phyloP scores from a whole-genome alignment of 2,113 vertebrate genomes.

The Oreochromis tanganicae region DNA sequence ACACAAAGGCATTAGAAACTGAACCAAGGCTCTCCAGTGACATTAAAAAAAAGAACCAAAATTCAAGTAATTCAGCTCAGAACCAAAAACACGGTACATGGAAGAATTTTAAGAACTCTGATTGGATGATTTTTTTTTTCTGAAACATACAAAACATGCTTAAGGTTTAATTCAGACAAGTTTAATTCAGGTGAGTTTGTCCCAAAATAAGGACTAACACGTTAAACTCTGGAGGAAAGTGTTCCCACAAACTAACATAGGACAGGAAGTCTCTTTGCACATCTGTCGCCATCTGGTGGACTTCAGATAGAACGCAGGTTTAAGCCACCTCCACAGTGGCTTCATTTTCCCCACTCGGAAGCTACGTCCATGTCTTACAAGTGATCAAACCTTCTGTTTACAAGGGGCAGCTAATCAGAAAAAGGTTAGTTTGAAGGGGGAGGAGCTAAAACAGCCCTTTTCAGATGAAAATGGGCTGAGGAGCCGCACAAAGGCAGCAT shows the following conservation, averaged over 20 bases:
- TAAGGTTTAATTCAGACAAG: no score
- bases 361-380: neutral
- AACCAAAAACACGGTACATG: fast-evolving
- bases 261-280: neutral
- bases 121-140: neutral
- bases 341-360: neutral
- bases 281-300: neutral
- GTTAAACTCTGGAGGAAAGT: fast-evolving
- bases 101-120: neutral
- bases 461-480: neutral
- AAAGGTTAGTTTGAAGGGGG: neutral
- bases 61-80: neutral
- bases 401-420: neutral
- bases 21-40: neutral
- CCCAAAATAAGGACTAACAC: neutral
- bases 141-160: neutral
- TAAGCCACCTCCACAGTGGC: neutral
- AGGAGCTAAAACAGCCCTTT: neutral
- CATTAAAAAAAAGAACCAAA: neutral
- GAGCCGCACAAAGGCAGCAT: neutral
- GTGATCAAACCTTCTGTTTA: neutral
- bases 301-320: neutral
- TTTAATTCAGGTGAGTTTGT: neutral
- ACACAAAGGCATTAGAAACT: neutral
- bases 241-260: neutral